A percentile compares a stretch with the other conserved stretches of the same genome.
phyloP scores from a whole-genome alignment of 2,888 invertebrate genomes.

The Camponotus fellah region DNA sequence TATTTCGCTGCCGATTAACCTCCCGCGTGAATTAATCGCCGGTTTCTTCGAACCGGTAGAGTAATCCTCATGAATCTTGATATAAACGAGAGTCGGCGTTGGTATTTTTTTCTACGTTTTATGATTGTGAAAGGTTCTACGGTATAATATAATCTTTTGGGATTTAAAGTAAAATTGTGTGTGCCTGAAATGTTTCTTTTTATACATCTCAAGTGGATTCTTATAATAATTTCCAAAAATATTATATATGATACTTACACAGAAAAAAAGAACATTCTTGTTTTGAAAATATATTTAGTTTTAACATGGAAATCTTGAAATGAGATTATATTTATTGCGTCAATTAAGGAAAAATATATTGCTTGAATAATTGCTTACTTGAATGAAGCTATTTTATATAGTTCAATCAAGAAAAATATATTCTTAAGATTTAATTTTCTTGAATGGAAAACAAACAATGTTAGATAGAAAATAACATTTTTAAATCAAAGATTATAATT shows the following conservation, averaged over 20 bases:
- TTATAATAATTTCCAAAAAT: not conserved
- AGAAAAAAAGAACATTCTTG: too few species aligned
- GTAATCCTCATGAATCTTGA: constrained; percentile 45
- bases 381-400: too few species aligned
- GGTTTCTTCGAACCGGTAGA: constrained; percentile 29
- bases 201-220: not conserved
- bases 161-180: not conserved
- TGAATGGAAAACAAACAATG: too few species aligned
- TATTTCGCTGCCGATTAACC: constrained; percentile 59
- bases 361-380: too few species aligned
- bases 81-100: constrained; percentile 39
- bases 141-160: constrained; percentile 15
- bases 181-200: not conserved
- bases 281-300: too few species aligned
- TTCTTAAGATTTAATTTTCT: too few species aligned
- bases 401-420: too few species aligned
- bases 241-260: not conserved
- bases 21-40: constrained; percentile 44
- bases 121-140: constrained; percentile 5
- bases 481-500: too few species aligned
- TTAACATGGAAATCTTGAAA: too few species aligned
- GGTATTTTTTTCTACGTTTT: not conserved
- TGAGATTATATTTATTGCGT: too few species aligned
- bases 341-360: too few species aligned
- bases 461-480: too few species aligned